Base-by-base conservation (phyloP, 2,888 invertebrate genomes). In the Anodontia alba region DNA sequence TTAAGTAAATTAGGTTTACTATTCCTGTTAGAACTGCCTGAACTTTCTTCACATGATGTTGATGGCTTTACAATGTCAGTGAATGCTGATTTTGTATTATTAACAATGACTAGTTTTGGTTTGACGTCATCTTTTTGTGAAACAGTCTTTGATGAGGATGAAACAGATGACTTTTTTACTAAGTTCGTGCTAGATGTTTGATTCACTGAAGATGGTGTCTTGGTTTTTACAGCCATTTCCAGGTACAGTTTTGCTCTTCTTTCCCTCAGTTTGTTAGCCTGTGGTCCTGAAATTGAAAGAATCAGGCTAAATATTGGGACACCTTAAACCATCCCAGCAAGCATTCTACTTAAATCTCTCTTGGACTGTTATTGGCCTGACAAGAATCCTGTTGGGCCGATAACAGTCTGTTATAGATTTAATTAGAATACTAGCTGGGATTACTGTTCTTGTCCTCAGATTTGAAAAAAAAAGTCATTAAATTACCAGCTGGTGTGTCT, bases 91-190 rank as follows among this genome's bases (percentile, higher is more conserved):
- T 83, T 87, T 46, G 87, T 78, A 12, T 71, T 57, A 43, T 90
- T 89, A n/a, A 90, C 80, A 15, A 89, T 72, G 20, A 86, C 85
- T 26, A 88, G 83, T 76, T 87, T 87, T 1, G 85, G 86, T 80
- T 86, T 83, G 10, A 77, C 71, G 38, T 31, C 26, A 51, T 15
- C 20, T 36, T 12, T 67, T 49, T n/a, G 46, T 3, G 26, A 33
- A 26, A 31, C n/a, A 38, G n/a, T 67, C 29, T 36, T 51, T 49
- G 46, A 31, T 42, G 72, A 62, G 38, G 67, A 73, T 49, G 51
- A 31, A 31, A 69, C 46, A 46, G 67, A 73, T 69, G 68, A 62
- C 33, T 68, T 38, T 29, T 36, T 62, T 51, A 66, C 51, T 29
- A 57, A 33, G n/a, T 17, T 26, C 23, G 49, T n/a, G 46, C 38